Evolutionary conservation across 2,888 invertebrate species (phyloP), one percentile per base, ranked within the genome.

Genomic region (Mythimna albipuncta): DNA sequence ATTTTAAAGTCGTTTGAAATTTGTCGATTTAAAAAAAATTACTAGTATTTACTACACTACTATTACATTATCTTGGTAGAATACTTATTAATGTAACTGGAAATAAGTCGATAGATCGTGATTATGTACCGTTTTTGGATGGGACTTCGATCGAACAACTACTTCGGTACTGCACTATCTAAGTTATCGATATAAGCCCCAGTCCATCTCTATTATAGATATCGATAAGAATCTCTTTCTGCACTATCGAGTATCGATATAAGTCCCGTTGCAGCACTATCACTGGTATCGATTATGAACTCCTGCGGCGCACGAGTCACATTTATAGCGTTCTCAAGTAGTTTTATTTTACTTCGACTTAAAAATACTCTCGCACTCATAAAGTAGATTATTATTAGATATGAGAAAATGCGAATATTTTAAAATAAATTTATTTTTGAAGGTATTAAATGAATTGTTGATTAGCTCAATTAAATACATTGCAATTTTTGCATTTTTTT

Each of bases 221-320:
- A 58, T 54, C 63, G 55, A 69, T 55, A 63, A 62, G 2, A 9
- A 64, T 10, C 0, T 41, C 2, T 3, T 3, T 38, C 76, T 67
- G 2, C 83, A 65, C 76, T 83, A 75, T 64, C 50, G 9, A 11
- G 11, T 21, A 66, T 58, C 72, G 65, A 66, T 44, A 58, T 38
- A 10, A 10, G 32, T 13, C 26, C 38, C 0, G 4, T 26, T 26
- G 35, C 84, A 77, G 2, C 80, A 69, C 75, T 80, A 78, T 57
- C 55, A 11, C 70, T 54, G 69, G 73, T 69, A 81, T 78, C 85
- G 79, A 78, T 81, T 84, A 79, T 81, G 83, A 72, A 69, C 72
- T 68, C 89, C 87, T 83, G 89, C 88, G 83, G 90, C 77, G 89
- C 84, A 58, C 64, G 85, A 86, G 83, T 85, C 87, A 87, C 81